Conservation (phyloP, 2,888 invertebrate genomes). For the Limnephilus auricula region DNA sequence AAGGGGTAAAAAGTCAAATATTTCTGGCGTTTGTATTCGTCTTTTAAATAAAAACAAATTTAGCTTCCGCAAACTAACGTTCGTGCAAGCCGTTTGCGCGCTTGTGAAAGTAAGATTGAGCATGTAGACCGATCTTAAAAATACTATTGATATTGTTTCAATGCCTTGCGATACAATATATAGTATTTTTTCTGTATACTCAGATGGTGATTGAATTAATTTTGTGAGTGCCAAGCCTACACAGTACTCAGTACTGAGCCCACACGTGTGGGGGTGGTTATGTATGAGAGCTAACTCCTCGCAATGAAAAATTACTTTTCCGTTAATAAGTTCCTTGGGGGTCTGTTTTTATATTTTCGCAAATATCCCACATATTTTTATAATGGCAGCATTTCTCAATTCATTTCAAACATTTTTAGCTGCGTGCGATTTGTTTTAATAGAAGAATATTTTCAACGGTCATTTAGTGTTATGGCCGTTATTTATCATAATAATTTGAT, state of each 20-base stretch:
- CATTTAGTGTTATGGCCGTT: neutral
- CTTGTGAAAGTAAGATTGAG: too few relatives aligned
- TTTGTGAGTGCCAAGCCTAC: too few relatives aligned
- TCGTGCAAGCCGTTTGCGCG: too few relatives aligned
- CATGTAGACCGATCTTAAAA: too few relatives aligned
- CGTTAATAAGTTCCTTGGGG: neutral
- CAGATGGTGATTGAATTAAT: too few relatives aligned
- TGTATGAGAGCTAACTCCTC: neutral
- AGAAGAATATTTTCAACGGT: neutral
- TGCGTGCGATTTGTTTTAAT: neutral
- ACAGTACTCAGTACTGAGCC: neutral
- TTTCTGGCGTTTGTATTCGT: too few relatives aligned
- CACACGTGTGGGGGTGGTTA: neutral
- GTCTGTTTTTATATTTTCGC: neutral
- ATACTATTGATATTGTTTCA: too few relatives aligned
- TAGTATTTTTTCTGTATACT: neutral
- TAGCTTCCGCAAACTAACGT: too few relatives aligned
- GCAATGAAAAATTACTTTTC: neutral
- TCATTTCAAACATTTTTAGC: neutral
- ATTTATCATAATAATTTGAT: neutral
- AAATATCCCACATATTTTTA: neutral
- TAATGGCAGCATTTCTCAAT: neutral
- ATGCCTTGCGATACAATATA: neutral
- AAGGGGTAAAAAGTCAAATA: too few relatives aligned
- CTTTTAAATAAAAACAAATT: too few relatives aligned